Evolutionary conservation across 2,888 invertebrate species (phyloP), one percentile per base, ranked within the genome.

Genomic region (Campopleginae sp.): DNA sequence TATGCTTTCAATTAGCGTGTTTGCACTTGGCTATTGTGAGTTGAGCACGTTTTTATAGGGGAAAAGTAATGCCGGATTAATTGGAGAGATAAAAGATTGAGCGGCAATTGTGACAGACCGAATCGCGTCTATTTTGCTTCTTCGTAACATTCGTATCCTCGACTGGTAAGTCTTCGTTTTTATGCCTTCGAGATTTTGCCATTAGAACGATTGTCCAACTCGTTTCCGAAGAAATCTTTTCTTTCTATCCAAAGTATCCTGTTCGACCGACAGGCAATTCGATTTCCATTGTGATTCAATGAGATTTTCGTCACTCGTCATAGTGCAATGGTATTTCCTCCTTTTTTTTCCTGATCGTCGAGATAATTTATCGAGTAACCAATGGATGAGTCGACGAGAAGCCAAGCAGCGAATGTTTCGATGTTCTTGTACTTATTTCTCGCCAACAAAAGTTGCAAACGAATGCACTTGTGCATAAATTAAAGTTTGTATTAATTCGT

Each of bases 81-180:
- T 58, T 27, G 68, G 33, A 38, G 68, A 44, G 23, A 63, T 48
- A 61, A 63, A 42, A 65, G 23, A 46, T 42, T n/a, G 63, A 51
- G 42, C 54, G 51, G 44, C 44, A 44, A 63, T 70, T 48, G 76
- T 2, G 46, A 51, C 63, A 61, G 31, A 46, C n/a, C 12, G n/a
- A 48, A 61, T 44, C 19, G 46, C 58, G 38, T 51, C 63, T 51
- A n/a, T 71, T 72, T 27, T 17, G n/a, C 71, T 23, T 63, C 19
- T 48, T 12, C 42, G 12, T 44, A 27, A 0, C 46, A 27, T 63
- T 0, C 12, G 27, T 42, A n/a, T 31, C 58, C 61, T 51, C 7
- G 51, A 17, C 54, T 38, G 81, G 81, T 82, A 42, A 82, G 81
- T 61, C 4, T 31, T 48, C 17, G 1, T 33, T 68, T 66, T 48